Evolutionary conservation across 2,113 vertebrate genomes (phyloP).

Genomic region (Dascyllus trimaculatus): DNA sequence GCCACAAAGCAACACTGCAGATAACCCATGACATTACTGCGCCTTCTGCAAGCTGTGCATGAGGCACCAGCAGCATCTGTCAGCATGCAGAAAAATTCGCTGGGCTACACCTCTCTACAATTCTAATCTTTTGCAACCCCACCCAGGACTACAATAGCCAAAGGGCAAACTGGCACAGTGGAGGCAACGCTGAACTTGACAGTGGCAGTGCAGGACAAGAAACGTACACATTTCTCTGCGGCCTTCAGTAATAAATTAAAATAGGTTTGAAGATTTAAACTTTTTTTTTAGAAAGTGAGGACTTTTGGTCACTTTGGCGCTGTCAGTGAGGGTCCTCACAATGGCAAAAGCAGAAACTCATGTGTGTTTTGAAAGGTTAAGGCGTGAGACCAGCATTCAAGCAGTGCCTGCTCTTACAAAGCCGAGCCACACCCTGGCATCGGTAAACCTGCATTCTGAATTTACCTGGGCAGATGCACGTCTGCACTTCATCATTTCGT

Average conservation of each 20-base stretch:
- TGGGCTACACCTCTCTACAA: conserved; percentile 7
- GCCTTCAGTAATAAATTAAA: background rate
- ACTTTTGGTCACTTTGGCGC: background rate
- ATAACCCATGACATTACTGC: background rate
- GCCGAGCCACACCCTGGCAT: conserved; percentile 28
- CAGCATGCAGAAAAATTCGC: conserved; percentile 9
- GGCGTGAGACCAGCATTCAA: conserved; percentile 1
- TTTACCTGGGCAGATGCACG: background rate
- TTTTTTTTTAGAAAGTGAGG: background rate
- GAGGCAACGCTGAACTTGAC: conserved; percentile 44
- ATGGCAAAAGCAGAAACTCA: background rate
- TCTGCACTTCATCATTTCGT: too few relatives aligned
- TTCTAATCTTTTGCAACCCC: conserved; percentile 46
- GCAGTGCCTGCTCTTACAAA: conserved; percentile 8
- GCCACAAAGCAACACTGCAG: too few relatives aligned
- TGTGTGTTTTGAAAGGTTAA: background rate
- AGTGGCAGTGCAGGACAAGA: background rate
- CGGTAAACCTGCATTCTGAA: background rate
- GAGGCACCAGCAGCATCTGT: background rate
- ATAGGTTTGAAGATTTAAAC: too few relatives aligned
- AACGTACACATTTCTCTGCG: background rate
- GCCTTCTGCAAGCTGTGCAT: background rate
- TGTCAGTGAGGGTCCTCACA: background rate
- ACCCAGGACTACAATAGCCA: conserved; percentile 47
- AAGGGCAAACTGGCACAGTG: conserved; percentile 51